Conservation (phyloP, 1,140 invertebrate genomes). For the Melipona quadrifasciata region DNA sequence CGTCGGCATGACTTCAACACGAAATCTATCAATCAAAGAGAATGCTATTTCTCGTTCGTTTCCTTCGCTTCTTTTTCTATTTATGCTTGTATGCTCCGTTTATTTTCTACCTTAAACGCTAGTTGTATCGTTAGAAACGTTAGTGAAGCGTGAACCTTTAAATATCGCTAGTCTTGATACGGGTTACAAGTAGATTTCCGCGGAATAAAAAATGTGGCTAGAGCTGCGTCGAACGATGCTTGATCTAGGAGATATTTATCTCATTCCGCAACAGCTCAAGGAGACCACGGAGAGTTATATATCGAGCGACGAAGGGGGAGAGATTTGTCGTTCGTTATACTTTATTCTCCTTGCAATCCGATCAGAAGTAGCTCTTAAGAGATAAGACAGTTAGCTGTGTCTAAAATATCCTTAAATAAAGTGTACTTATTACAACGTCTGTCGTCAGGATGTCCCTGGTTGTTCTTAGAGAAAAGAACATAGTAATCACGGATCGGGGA, state of each 20-base stretch:
- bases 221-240: neutral
- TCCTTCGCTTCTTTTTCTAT: slow-evolving; percentile 16
- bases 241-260: slow-evolving; percentile 11
- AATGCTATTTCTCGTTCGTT: slow-evolving; percentile 12
- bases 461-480: slow-evolving; percentile 59
- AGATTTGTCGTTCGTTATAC: neutral
- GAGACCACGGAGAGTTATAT: neutral
- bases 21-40: neutral
- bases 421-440: slow-evolving; percentile 48
- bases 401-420: slow-evolving; percentile 70
- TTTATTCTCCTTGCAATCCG: slow-evolving; percentile 76
- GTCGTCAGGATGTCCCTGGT: slow-evolving; percentile 44
- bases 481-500: slow-evolving; percentile 52
- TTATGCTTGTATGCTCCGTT: slow-evolving; percentile 56
- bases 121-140: slow-evolving; percentile 77
- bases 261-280: neutral
- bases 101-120: slow-evolving; percentile 63
- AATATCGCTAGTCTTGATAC: slow-evolving; percentile 81
- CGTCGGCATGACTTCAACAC: neutral
- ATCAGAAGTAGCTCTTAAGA: slow-evolving; percentile 80
- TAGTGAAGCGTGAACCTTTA: slow-evolving; percentile 81
- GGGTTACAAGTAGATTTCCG: slow-evolving; percentile 76
- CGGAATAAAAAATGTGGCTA: slow-evolving; percentile 31
- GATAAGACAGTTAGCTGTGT: slow-evolving; percentile 69
- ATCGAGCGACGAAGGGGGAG: neutral